Base-by-base conservation (phyloP, 2,113 vertebrate species). In the Phasianus colchicus region DNA sequence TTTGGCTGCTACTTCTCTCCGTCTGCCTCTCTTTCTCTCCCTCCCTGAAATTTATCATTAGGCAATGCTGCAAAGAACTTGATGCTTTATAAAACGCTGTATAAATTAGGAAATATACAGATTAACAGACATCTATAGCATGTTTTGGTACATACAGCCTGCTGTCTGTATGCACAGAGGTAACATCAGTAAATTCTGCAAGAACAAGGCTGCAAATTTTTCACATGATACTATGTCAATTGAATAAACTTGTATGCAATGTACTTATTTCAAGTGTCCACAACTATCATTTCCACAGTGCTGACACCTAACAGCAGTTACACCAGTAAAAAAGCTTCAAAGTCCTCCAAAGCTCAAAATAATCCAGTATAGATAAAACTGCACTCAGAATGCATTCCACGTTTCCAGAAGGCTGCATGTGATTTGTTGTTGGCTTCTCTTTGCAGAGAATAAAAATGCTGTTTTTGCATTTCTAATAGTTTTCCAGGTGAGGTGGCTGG, bases 21-120 rank as follows among this genome's bases (percentile, higher is more conserved):
- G 97, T 80, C 6, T 88, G 38, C 61, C 36, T 52, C 34, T 50
- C 75, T 32, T 20, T 54, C 40, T 76, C 36, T 52, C 40, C 45
- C 72, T 98, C 98, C 99, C 99, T 99, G 98, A 97, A 98, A 98
- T 97, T 98, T 97, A 95, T 98, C 97, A 78, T 69, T 94, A 97
- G 96, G 89, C 97, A 96, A 97, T 93, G 47, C 90, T 83, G 91
- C 82, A 95, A 96, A 98, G 98, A 98, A 98, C 98, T 98, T 96
- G 97, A 92, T 96, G 98, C 96, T 98, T 98, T 98, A 96, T 83
- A 86, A 97, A 96, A 98, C 96, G 90, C 67, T 21, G 2, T 25
- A 12, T 50, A 77, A 93, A 55, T 90, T 48, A 65, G 75, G 38
- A 72, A 72, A 87, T 81, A 83, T 2, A 86, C 50, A 90, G 66